Base-by-base conservation (phyloP, 2,113 vertebrate species). In the Elachura formosa region DNA sequence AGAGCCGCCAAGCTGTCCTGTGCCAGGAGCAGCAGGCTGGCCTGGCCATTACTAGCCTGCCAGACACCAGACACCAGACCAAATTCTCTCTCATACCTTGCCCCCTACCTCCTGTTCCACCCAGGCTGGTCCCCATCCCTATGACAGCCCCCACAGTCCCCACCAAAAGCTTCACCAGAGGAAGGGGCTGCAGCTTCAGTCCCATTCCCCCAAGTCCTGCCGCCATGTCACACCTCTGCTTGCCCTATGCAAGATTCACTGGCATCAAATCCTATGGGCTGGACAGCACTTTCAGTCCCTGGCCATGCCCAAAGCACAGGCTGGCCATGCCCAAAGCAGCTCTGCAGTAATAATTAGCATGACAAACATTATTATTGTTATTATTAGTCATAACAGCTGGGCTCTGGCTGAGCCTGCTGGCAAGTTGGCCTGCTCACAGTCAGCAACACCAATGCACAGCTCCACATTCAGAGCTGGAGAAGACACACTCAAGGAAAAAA, bases 341-440 rank as follows among this genome's bases (percentile, higher is more conserved):
- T 92, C 72, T 18, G 1, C 71, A 77, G 75, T 58, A 77, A 24
- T 77, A 96, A 96, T 95, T 95, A 96, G 75, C 75, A 89, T n/a
- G 77, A 86, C 72, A 93, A 95, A 93, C 78, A 79, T 87, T 63
- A 89, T 68, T 82, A 87, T 38, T 71, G 55, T 74, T 59, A 71
- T 71, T 76, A 90, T 68, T 68, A 94, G 74, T 93, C 87, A 76
- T 93, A 82, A 93, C 71, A 88, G 71, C 72, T 13, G 1, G 63
- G 63, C 38, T 91, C 71, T 6, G 14, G 75, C 71, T 93, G 89
- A 91, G 54, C 45, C 78, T 79, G 46, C 45, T 5, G 4, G 54
- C 64, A 74, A 74, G 52, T 46, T 19, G 9, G 55, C 26, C 59
- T 2, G 1, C 49, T 85, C 13, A 14, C 36, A 76, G 56, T 18